phyloP scores from a whole-genome alignment of 2,113 vertebrate genomes.

The Aegithalos caudatus region DNA sequence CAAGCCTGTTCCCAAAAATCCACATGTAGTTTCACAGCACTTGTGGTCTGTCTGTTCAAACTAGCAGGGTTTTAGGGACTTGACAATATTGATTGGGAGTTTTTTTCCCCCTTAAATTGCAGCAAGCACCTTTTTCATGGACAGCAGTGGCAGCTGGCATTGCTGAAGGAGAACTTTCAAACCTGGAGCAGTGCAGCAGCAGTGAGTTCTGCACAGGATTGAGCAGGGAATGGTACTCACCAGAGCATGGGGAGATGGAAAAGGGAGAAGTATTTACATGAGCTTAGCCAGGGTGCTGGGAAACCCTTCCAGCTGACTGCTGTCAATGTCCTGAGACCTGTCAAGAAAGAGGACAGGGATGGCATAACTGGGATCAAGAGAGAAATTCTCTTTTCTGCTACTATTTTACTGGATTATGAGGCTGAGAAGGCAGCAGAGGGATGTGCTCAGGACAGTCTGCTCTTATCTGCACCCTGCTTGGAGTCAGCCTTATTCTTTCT shows the following conservation, averaged over 20 bases:
- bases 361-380: neutral
- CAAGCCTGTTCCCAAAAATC: neutral
- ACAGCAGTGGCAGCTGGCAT: neutral
- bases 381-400: neutral
- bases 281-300: constrained; percentile 29
- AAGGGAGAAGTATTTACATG: constrained; percentile 14
- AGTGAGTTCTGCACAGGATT: neutral
- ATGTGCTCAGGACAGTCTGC: neutral
- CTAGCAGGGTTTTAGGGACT: neutral
- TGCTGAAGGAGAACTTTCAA: neutral
- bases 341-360: neutral
- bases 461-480: neutral
- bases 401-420: neutral
- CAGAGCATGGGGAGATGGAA: neutral
- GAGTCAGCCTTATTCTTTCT: neutral
- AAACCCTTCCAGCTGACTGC: neutral
- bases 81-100: neutral
- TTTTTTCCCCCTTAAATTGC: neutral
- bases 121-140: neutral
- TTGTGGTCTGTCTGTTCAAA: neutral
- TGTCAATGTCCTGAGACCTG: constrained; percentile 29
- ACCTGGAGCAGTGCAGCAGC: neutral
- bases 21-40: neutral
- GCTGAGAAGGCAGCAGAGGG: neutral
- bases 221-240: constrained; percentile 17